A percentile compares a stretch with the other conserved stretches of the same genome.
Evolutionary conservation across 2,113 vertebrate genomes (phyloP).

Genomic region (Cromileptes altivelis): DNA sequence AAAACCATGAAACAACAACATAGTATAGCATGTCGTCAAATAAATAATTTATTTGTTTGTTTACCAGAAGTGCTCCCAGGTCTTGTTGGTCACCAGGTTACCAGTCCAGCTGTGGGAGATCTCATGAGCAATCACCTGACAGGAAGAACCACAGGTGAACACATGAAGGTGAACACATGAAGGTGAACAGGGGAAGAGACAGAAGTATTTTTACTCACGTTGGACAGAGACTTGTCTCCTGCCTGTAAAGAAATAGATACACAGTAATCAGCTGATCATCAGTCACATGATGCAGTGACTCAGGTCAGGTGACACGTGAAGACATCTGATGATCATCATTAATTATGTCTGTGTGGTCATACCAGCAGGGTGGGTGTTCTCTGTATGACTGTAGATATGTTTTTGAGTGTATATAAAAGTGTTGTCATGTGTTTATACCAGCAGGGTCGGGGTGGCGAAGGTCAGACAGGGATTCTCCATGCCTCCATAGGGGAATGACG

Average conservation of each 20-base stretch:
- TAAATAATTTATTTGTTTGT: constrained; percentile 19
- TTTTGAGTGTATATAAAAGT: neutral
- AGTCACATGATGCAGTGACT: constrained; percentile 1
- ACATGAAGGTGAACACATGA: neutral
- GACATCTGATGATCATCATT: too few species aligned
- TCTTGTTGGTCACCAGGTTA: constrained; percentile 97
- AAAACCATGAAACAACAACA: too few species aligned
- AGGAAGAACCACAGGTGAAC: constrained; percentile 10
- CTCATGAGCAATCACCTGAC: constrained; percentile 97
- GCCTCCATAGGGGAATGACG: constrained; percentile 96
- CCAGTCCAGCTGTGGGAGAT: constrained; percentile 99
- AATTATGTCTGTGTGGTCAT: too few species aligned
- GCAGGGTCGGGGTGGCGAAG: constrained; percentile 94
- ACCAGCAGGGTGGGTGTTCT: too few species aligned
- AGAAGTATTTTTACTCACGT: constrained; percentile 86
- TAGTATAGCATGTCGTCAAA: too few species aligned
- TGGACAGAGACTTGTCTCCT: constrained; percentile 94
- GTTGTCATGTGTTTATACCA: constrained; percentile 84
- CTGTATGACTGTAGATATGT: neutral
- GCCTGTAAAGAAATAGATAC: constrained; percentile 84
- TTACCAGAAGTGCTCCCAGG: constrained; percentile 98
- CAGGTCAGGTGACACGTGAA: too few species aligned
- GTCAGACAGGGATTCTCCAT: constrained; percentile 99
- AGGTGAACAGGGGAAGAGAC: neutral
- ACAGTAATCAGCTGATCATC: constrained; percentile 6